Evolutionary conservation across 2,888 invertebrate species (phyloP).

Genomic region (Pyrocoelia pectoralis): DNA sequence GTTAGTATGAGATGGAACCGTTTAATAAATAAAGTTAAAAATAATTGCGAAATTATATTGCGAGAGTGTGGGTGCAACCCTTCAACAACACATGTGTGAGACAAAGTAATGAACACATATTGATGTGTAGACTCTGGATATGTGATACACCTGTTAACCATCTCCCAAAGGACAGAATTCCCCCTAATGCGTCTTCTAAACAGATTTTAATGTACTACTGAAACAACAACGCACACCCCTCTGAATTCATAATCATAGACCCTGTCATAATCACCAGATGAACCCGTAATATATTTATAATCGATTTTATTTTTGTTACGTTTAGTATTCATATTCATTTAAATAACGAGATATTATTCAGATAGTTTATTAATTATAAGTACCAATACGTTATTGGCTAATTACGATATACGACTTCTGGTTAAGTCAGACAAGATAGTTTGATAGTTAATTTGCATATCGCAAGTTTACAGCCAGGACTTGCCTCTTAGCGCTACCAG

Average conservation of each 20-base stretch:
- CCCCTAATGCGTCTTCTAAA: slow-evolving; percentile 60
- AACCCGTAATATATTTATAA: slow-evolving; percentile 20
- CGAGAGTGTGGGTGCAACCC: slow-evolving; percentile 26
- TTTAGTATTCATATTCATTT: slow-evolving; percentile 15
- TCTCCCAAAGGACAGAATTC: slow-evolving; percentile 54
- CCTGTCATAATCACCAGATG: slow-evolving; percentile 38
- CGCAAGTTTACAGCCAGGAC: slow-evolving; percentile 7
- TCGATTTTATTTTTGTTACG: slow-evolving; percentile 9
- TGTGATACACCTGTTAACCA: slow-evolving; percentile 61
- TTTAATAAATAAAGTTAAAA: not conserved
- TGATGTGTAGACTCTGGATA: slow-evolving; percentile 45
- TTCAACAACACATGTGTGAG: slow-evolving; percentile 36
- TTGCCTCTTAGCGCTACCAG: not conserved
- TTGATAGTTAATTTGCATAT: slow-evolving; percentile 27
- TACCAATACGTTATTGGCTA: slow-evolving; percentile 43
- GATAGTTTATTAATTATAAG: slow-evolving; percentile 40
- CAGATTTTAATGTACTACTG: slow-evolving; percentile 65
- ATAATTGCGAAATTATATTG: slow-evolving; percentile 25
- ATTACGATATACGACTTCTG: slow-evolving; percentile 39
- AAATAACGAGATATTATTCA: slow-evolving; percentile 15
- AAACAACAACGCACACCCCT: slow-evolving; percentile 54
- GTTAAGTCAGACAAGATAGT: slow-evolving; percentile 18
- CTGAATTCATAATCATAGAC: slow-evolving; percentile 40
- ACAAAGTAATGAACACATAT: slow-evolving; percentile 38
- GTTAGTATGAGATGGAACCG: too few relatives aligned